Evolutionary conservation across 2,113 vertebrate species (phyloP), one percentile per base, ranked within the genome.

Genomic region (Ochotona princeps): DNA sequence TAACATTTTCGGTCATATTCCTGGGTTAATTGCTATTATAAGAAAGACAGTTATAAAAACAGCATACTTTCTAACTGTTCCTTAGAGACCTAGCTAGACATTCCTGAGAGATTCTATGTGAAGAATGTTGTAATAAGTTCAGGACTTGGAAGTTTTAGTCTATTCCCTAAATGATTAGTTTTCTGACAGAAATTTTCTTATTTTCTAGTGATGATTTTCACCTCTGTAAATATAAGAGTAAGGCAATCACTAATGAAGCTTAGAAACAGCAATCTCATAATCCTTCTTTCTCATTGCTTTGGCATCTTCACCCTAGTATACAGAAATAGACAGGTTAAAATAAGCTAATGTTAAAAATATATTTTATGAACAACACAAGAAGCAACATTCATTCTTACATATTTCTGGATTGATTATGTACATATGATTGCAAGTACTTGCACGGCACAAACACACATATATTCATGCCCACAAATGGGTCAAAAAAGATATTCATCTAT

Each of bases 391-490:
- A 57, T 81, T 69, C 30, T 72, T 35, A 76, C 10, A 25, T 9
- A 57, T 11, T 63, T 89, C 65, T 70, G 49, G 13, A 8, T 76
- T 35, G 20, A n/a, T 49, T 23, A 82, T 63, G 44, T 28, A 63
- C 7, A 9, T 20, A 13, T 44, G 30, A 0, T 49, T 80, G 4
- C 47, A 49, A 76, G 51, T 44, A 8, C 0, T 5, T 2, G 17
- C 4, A 8, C 0, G 1, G 11, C 5, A 1, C 8, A 14, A 12
- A 26, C 2, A 25, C 0, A 4, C 14, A 47, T 15, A 35, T 11
- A 15, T 25, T 70, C 12, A 49, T 0, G 4, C 65, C 75, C n/a
- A 15, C 4, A 21, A 8, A 32, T 7, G 63, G 35, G 17, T 72
- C 30, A 83, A 87, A 81, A 84, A 92, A n/a, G 35, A 61, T 65